Percentiles rank a stretch among this genome's conserved stretches.
Conservation (phyloP, 2,888 invertebrate species). For the Neuroscelio doddi region DNA sequence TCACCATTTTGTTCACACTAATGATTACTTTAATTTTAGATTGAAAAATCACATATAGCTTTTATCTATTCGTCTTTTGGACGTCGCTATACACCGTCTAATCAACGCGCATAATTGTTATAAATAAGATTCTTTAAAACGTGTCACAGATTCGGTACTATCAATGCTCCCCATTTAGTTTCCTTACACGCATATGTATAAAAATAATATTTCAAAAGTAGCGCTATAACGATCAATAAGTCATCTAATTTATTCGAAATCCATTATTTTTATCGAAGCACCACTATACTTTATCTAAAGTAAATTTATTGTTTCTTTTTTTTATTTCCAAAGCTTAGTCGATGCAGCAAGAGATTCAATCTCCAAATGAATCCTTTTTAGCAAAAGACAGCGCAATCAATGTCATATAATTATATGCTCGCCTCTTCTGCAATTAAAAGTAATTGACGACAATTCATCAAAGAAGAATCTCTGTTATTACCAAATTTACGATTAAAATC, state of each 20-base stretch:
- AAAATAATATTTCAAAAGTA: slow-evolving; percentile 11
- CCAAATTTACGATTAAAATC: neutral
- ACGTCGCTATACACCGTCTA: slow-evolving; percentile 47
- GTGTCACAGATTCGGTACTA: slow-evolving; percentile 28
- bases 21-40: slow-evolving; percentile 31
- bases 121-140: too few species aligned
- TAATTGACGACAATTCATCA: slow-evolving; percentile 1
- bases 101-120: slow-evolving; percentile 7
- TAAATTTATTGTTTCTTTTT: neutral
- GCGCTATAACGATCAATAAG: slow-evolving; percentile 1
- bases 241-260: slow-evolving; percentile 1
- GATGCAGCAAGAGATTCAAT: neutral
- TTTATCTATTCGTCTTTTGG: slow-evolving; percentile 33
- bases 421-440: neutral
- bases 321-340: neutral
- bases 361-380: neutral
- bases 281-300: neutral
- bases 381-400: neutral
- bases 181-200: slow-evolving; percentile 1
- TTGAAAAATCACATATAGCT: slow-evolving; percentile 36
- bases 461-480: neutral
- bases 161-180: neutral
- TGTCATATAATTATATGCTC: neutral
- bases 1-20: slow-evolving; percentile 14
- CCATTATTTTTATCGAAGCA: neutral